Evolutionary conservation across 2,888 invertebrate species (phyloP), one percentile per base, ranked within the genome.

Genomic region (Hirtodrosophila trivittata): DNA sequence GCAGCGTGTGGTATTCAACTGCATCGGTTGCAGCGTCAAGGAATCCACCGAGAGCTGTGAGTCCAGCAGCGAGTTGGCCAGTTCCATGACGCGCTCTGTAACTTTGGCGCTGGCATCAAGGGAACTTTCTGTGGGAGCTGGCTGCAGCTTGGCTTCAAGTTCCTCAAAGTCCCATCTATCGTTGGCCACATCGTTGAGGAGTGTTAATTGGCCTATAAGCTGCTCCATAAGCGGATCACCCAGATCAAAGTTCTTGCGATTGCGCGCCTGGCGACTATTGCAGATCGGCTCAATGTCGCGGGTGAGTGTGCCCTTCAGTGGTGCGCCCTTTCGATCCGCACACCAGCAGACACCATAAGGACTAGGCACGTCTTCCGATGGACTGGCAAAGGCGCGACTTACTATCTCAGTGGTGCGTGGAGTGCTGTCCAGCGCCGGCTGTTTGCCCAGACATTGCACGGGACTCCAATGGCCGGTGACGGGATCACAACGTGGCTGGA

Each of bases 301-400:
- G 0, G 95, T 94, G 42, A 96, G 89, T 0, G 96, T 95, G 0
- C 96, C 96, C 88, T 96, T 96, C 1, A 96, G 90, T 0, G 96
- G 95, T 71, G 95, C 95, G 0, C 96, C 96, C 73, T 94, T 94
- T 28, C 94, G 94, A 78, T 95, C 95, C 1, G 96, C 96, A 88
- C 97, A 97, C 97, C 97, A 97, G 84, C 96, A 97, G 0, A 97
- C 95, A 2, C 95, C 95, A 85, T 94, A 92, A 0, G 83, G 77
- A 28, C 69, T 66, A 0, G 84, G 42, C 0, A 69, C 28, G 10
- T 46, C 26, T 9, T 33, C 7, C 8, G 54, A 18, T 0, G 70
- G 37, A 13, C 49, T 30, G n/a, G 68, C 60, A 46, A 87, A 86
- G 21, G 80, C 77, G 2, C 88, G 77, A 41, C 82, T 84, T 0